Percentiles rank a stretch among this genome's conserved stretches.
Conservation (phyloP, 2,888 invertebrate genomes). For the Cataglyphis livida region DNA sequence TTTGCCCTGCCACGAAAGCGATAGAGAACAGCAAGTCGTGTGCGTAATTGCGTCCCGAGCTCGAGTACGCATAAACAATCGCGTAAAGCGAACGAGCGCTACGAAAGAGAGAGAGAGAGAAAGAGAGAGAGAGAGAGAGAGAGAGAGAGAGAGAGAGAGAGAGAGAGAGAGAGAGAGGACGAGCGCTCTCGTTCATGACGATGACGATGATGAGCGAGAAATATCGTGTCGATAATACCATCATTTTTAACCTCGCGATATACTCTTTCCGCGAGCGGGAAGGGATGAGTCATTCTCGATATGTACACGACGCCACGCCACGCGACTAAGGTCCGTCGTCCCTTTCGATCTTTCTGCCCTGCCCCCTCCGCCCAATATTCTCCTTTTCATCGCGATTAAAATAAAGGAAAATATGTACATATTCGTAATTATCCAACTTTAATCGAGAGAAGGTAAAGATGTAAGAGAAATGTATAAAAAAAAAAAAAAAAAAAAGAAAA, state of each 20-base stretch:
- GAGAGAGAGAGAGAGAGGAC: neutral
- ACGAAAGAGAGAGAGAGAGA: neutral
- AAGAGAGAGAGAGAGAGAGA: neutral
- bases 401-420: neutral
- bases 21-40: neutral
- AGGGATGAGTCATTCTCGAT: slow-evolving; percentile 79
- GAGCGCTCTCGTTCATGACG: neutral
- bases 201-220: slow-evolving; percentile 1
- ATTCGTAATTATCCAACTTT: neutral
- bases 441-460: neutral
- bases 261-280: slow-evolving; percentile 74
- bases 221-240: neutral
- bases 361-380: too few relatives aligned
- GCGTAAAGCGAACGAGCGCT: neutral
- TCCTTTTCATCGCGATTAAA: neutral
- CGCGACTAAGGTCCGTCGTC: slow-evolving; percentile 52
- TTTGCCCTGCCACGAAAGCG: slow-evolving; percentile 36
- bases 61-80: slow-evolving; percentile 33
- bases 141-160: neutral
- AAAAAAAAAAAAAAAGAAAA: neutral
- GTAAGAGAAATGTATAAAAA: neutral
- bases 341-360: neutral
- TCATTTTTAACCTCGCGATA: slow-evolving; percentile 63
- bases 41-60: neutral
- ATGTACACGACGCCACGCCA: slow-evolving; percentile 22